phyloP scores from a whole-genome alignment of 2,888 invertebrate species.

The Leptopilina syphax region DNA sequence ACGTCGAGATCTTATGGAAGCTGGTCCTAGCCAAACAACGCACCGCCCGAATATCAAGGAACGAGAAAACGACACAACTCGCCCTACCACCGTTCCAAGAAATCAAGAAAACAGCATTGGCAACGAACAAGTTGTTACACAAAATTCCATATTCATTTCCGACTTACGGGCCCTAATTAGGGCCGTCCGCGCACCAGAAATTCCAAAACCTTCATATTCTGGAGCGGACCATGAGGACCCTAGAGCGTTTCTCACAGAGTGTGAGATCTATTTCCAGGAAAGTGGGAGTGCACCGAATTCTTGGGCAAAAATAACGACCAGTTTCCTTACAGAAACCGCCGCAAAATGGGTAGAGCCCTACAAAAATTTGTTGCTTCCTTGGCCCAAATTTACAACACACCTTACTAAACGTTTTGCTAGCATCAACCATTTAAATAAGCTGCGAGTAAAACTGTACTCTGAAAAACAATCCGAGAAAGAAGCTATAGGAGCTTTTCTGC shows the following conservation, averaged over 20 bases:
- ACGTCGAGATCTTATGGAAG: too few species aligned
- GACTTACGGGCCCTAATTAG: not conserved
- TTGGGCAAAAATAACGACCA: not conserved
- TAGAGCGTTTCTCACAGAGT: not conserved
- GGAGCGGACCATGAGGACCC: not conserved
- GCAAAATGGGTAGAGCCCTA: conserved; percentile 40
- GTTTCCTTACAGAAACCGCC: conserved; percentile 46
- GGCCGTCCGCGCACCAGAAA: not conserved
- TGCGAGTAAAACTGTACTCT: not conserved
- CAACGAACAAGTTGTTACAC: too few species aligned
- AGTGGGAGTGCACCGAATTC: not conserved
- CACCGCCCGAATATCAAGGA: too few species aligned
- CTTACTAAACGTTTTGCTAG: not conserved
- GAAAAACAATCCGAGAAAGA: not conserved
- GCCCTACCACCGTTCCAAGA: too few species aligned
- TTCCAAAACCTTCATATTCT: not conserved
- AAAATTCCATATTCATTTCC: too few species aligned
- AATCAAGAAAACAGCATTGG: too few species aligned
- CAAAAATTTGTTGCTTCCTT: not conserved
- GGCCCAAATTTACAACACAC: not conserved
- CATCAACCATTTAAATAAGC: not conserved
- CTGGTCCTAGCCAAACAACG: too few species aligned
- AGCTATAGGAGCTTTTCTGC: not conserved
- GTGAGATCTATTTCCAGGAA: not conserved
- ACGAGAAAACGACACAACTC: too few species aligned